These are phyloP conservation scores for Syngnathus floridae DNA, from an alignment of 2,113 vertebrate species.

Conservation along the genomic window DNA sequence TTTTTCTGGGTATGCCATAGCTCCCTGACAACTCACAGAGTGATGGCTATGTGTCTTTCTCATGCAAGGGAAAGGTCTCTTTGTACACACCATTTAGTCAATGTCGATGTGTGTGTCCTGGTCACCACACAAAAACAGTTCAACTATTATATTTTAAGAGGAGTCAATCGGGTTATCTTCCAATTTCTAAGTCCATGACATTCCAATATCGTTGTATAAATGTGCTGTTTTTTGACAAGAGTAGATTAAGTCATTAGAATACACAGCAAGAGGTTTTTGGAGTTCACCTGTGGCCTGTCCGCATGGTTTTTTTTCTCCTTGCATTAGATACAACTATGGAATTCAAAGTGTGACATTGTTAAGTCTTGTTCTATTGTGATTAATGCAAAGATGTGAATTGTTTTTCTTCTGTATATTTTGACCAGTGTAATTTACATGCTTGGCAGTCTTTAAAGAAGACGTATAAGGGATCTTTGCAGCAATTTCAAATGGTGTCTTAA, in stretches of 20 bases:
- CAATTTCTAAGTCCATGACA: not conserved
- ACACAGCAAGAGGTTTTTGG: not conserved
- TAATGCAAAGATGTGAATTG: not conserved
- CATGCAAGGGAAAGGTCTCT: conserved; percentile 7
- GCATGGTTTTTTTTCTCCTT: not conserved
- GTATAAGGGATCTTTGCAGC: not conserved
- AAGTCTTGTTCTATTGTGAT: not conserved
- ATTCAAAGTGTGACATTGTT: not conserved
- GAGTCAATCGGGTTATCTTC: not conserved
- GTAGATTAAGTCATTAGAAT: not conserved
- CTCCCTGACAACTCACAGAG: conserved; percentile 37
- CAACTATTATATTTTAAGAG: not conserved
- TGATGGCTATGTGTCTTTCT: conserved; percentile 25
- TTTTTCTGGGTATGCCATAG: conserved; percentile 45
- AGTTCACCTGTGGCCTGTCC: not conserved
- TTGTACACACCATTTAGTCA: conserved; percentile 5
- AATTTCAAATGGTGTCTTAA: not conserved
- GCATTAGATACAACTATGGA: not conserved
- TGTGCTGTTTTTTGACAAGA: not conserved
- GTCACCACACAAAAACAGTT: not conserved
- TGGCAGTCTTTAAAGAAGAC: not conserved
- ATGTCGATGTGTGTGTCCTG: not conserved
- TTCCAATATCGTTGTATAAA: not conserved
- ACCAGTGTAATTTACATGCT: not conserved
- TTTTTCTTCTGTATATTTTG: not conserved